Evolutionary conservation across 2,888 invertebrate species (phyloP), one percentile per base, ranked within the genome.

Genomic region (Amiota communis): DNA sequence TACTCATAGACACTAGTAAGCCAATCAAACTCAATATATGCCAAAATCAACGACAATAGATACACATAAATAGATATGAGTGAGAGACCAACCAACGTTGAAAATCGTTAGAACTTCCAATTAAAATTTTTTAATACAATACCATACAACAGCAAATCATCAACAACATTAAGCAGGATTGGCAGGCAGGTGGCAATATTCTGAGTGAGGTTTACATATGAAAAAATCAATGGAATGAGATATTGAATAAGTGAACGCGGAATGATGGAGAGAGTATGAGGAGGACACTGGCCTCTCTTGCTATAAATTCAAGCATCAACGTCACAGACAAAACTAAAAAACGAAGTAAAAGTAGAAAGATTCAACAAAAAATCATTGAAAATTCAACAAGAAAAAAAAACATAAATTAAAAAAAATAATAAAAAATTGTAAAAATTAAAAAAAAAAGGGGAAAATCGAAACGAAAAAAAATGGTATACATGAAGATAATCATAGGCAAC

Each of bases 241-340:
- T 36, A 36, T 36, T 36, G 36, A 36, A 36, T 36, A 36, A 36
- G 36, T 36, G 36, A 36, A 36, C 36, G 36, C 0, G 2, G 36
- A 36, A 36, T 36, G 23, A 23, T 23, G 23, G 23, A 23, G 23
- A 23, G 23, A 23, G 23, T 23, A 23, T 23, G 36, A 36, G 36
- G 36, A 36, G 36, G 36, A 36, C 36, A 36, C 2, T 23, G 67
- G 48, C 65, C n/a, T 10, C 20, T 10, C 49, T 65, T 15, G 65
- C 67, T 51, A 68, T 68, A 68, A 68, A 68, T 68, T 68, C 67
- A 49, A 83, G 81, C 84, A 83, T 77, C 81, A 75, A 61, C 23
- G 59, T 70, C 70, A 74, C 78, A 61, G 57, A 70, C 63, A 68
- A 51, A 49, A 78, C 78, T 74, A 63, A 72, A 76, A 69, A 75